phyloP scores from a whole-genome alignment of 2,113 vertebrate genomes.

The Lepisosteus osseus region DNA sequence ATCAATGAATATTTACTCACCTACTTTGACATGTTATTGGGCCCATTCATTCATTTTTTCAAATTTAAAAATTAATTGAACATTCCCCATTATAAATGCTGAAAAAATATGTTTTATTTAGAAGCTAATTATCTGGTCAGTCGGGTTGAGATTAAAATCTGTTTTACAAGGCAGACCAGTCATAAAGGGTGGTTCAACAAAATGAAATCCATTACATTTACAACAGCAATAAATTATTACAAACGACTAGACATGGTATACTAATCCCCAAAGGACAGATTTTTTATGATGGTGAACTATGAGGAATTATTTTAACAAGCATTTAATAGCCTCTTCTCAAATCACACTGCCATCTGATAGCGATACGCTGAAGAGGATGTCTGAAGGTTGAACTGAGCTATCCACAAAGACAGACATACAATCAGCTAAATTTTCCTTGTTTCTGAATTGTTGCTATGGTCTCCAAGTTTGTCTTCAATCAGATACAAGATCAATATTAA shows the following conservation, averaged over 20 bases:
- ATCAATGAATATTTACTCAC: too few species aligned
- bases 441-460: too few species aligned
- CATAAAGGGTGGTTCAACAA: background rate
- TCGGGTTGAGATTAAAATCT: conserved; percentile 7
- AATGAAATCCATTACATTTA: conserved; percentile 8
- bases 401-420: background rate
- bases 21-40: too few species aligned
- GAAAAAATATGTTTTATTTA: conserved; percentile 13
- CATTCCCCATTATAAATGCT: background rate
- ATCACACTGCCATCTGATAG: conserved; percentile 4
- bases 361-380: background rate
- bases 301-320: conserved; percentile 19
- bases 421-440: background rate
- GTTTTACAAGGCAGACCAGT: background rate
- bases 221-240: conserved; percentile 15
- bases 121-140: conserved; percentile 8
- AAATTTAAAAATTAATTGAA: conserved; percentile 6
- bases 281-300: conserved; percentile 14
- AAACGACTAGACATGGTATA: conserved; percentile 12
- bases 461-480: too few species aligned
- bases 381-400: conserved; percentile 15
- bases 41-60: too few species aligned
- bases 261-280: conserved; percentile 17
- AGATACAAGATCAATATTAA: too few species aligned
- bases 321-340: conserved; percentile 17